Conservation (phyloP, 92 coral and sea anemone species). For the Epizoanthus rinbou region DNA sequence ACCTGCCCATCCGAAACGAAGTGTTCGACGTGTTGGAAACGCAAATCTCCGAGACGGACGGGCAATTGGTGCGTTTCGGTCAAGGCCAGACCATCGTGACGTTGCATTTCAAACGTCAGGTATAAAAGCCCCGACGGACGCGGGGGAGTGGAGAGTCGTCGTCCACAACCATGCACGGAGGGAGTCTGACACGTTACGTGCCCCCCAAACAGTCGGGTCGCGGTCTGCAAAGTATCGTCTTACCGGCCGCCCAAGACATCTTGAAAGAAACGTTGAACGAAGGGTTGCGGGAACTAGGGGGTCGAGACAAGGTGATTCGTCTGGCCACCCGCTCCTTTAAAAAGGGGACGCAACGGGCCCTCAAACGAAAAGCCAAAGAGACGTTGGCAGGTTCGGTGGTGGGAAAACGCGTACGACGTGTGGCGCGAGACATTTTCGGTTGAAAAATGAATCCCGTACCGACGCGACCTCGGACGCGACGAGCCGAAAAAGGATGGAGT, state of each 20-base stretch:
- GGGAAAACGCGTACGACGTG: not conserved
- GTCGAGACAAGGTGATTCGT: conserved; percentile 1
- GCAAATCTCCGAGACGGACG: conserved; percentile 13
- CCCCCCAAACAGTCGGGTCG: conserved; percentile 3
- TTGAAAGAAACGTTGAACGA: not conserved
- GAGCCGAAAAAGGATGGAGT: conserved; percentile 14
- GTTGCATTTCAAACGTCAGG: conserved; percentile 4
- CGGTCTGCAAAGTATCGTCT: not conserved
- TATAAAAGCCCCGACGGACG: not conserved
- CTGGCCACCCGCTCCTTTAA: conserved; percentile 7
- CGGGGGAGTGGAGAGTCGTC: not conserved
- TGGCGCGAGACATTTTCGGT: conserved; percentile 4
- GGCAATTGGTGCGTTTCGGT: not conserved
- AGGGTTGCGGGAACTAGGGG: not conserved
- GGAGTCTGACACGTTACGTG: conserved; percentile 17
- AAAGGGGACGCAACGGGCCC: not conserved
- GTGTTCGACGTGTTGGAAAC: conserved; percentile 7
- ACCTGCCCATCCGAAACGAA: conserved; percentile 11
- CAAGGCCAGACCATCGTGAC: conserved; percentile 4
- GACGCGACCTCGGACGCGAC: conserved; percentile 22
- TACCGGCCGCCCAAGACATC: not conserved
- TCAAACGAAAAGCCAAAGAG: not conserved
- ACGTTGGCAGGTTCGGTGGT: not conserved
- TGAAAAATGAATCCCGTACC: conserved; percentile 14
- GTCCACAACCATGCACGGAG: conserved; percentile 9